A percentile compares a stretch with the other conserved stretches of the same genome.
These are phyloP conservation scores for Pantala flavescens DNA, from an alignment of 1,140 invertebrate species.

Conservation along the genomic window DNA sequence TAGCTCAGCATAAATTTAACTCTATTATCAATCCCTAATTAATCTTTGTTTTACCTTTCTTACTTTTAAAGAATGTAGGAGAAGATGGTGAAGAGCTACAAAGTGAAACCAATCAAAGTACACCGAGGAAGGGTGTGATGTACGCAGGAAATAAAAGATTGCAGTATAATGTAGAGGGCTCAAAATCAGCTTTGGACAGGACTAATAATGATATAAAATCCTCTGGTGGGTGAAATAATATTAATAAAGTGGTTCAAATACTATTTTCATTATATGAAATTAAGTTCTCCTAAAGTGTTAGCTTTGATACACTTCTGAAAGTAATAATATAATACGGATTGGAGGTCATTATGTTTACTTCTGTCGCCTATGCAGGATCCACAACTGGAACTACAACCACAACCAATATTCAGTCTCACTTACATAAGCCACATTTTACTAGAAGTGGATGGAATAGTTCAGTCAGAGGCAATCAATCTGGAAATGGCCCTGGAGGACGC, in stretches of 20 bases:
- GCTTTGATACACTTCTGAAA: too few species aligned
- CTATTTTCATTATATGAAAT: too few species aligned
- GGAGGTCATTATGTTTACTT: too few species aligned
- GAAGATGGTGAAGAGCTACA: not conserved
- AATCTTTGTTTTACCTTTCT: too few species aligned
- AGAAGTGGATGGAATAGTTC: not conserved
- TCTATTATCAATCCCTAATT: too few species aligned
- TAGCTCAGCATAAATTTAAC: too few species aligned
- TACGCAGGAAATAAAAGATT: not conserved
- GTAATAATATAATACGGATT: too few species aligned
- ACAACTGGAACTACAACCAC: not conserved
- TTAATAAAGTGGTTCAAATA: too few species aligned
- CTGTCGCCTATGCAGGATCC: not conserved
- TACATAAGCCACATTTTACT: not conserved
- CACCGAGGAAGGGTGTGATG: not conserved
- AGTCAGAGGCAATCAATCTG: not conserved
- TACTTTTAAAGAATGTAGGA: not conserved
- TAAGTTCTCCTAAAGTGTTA: too few species aligned
- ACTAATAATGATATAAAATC: conserved; percentile 8
- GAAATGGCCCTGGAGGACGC: not conserved
- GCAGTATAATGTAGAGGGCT: not conserved
- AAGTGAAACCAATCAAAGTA: not conserved
- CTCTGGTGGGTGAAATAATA: not conserved
- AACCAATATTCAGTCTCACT: not conserved
- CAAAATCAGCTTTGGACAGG: not conserved